Evolutionary conservation across 2,888 invertebrate genomes (phyloP).

Genomic region (Dasysyrphus albostriatus): DNA sequence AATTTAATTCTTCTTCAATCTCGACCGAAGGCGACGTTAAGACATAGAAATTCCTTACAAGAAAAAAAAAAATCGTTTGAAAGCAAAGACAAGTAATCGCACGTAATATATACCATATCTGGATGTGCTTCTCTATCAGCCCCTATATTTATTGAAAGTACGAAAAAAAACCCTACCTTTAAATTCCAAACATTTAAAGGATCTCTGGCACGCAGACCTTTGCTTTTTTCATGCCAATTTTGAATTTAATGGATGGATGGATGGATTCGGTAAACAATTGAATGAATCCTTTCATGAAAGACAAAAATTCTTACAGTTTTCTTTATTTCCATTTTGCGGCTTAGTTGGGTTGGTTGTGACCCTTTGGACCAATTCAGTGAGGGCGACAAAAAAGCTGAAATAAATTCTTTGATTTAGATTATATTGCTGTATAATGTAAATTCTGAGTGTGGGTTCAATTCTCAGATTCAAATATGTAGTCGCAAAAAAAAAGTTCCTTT

Average conservation of each 20-base stretch:
- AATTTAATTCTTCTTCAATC: too few relatives aligned
- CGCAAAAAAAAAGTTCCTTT: too few relatives aligned
- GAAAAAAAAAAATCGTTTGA: background rate
- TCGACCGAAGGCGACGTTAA: too few relatives aligned
- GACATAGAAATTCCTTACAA: too few relatives aligned
- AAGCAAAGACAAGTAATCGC: background rate
- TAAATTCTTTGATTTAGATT: constrained; percentile 27
- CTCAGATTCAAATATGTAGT: background rate
- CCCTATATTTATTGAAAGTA: constrained; percentile 6
- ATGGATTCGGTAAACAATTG: constrained; percentile 1
- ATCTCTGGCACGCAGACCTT: constrained; percentile 28
- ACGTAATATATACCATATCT: background rate
- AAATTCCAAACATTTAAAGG: constrained; percentile 4
- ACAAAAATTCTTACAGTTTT: constrained; percentile 1
- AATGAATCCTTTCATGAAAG: constrained; percentile 11
- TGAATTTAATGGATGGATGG: constrained; percentile 11
- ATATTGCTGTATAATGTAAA: constrained; percentile 16
- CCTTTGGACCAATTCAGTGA: background rate
- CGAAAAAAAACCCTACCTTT: background rate
- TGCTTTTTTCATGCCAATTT: constrained; percentile 18
- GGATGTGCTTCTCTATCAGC: constrained; percentile 5
- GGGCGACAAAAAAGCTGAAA: background rate
- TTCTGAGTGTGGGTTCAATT: background rate
- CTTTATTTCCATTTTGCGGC: constrained; percentile 7
- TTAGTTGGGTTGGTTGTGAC: constrained; percentile 13